A percentile compares a stretch with the other conserved stretches of the same genome.
Conservation (phyloP, 2,888 invertebrate species). For the Apocheima hispidaria region DNA sequence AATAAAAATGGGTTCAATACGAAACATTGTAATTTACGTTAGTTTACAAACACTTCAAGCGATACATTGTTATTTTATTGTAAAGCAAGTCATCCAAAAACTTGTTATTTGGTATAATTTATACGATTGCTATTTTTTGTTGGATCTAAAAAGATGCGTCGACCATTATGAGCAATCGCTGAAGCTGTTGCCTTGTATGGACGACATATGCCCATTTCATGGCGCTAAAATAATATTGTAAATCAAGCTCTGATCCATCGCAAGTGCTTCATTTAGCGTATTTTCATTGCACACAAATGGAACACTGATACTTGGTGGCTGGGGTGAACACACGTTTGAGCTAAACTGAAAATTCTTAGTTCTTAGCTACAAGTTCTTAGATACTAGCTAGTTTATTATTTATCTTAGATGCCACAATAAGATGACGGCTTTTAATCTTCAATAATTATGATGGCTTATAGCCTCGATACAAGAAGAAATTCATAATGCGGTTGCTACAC, state of each 20-base stretch:
- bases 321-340: slow-evolving; percentile 5
- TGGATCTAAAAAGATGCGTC: slow-evolving; percentile 7
- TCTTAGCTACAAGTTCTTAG: no score
- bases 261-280: background rate
- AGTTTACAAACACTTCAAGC: background rate
- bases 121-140: slow-evolving; percentile 6
- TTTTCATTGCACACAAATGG: background rate
- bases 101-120: background rate
- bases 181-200: slow-evolving; percentile 1
- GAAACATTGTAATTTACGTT: background rate
- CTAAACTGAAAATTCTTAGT: background rate
- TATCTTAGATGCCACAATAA: no score
- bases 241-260: slow-evolving; percentile 7
- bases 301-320: background rate
- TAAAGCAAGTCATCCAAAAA: slow-evolving; percentile 5
- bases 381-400: no score
- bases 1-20: no score
- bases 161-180: background rate
- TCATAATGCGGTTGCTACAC: no score
- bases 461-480: no score
- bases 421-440: no score
- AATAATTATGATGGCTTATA: no score
- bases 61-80: background rate
- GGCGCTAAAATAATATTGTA: slow-evolving; percentile 22
- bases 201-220: slow-evolving; percentile 4